phyloP scores from a whole-genome alignment of 2,797 vertebrate species.

The Champsocephalus gunnari region DNA sequence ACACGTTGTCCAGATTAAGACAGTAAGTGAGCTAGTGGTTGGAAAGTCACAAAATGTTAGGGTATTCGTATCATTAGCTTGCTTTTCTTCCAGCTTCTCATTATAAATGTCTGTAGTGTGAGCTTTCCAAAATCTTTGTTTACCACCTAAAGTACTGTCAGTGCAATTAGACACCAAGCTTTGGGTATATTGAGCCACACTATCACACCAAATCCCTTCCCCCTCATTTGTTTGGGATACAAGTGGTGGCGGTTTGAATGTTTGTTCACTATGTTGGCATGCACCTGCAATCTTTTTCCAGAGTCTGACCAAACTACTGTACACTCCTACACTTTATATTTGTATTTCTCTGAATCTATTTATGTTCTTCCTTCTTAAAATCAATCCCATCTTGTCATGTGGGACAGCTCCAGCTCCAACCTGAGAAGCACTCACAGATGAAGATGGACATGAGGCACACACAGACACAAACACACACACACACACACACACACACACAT shows the following conservation, averaged over 20 bases:
- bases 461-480: slow-evolving; percentile 2
- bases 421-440: slow-evolving; percentile 28
- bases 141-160: slow-evolving; percentile 24
- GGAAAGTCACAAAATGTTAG: background rate
- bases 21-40: slow-evolving; percentile 4
- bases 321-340: slow-evolving; percentile 6
- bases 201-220: slow-evolving; percentile 43
- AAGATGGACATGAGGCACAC: slow-evolving; percentile 25
- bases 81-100: background rate
- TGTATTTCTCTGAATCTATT: slow-evolving; percentile 13
- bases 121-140: slow-evolving; percentile 32
- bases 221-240: slow-evolving; percentile 23
- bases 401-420: slow-evolving; percentile 4
- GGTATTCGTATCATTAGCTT: background rate
- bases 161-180: slow-evolving; percentile 51
- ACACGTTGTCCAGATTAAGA: slow-evolving; percentile 14
- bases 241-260: slow-evolving; percentile 27
- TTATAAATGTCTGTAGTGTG: slow-evolving; percentile 5
- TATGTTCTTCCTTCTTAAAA: slow-evolving; percentile 7
- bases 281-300: slow-evolving; percentile 5
- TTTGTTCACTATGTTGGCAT: slow-evolving; percentile 22
- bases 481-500: slow-evolving; percentile 20
- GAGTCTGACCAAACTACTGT: background rate
- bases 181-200: slow-evolving; percentile 64
- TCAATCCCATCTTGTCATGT: slow-evolving; percentile 10